Percentiles rank a stretch among this genome's conserved stretches.
phyloP scores from a whole-genome alignment of 1,140 invertebrate genomes.

The Artemia franciscana region DNA sequence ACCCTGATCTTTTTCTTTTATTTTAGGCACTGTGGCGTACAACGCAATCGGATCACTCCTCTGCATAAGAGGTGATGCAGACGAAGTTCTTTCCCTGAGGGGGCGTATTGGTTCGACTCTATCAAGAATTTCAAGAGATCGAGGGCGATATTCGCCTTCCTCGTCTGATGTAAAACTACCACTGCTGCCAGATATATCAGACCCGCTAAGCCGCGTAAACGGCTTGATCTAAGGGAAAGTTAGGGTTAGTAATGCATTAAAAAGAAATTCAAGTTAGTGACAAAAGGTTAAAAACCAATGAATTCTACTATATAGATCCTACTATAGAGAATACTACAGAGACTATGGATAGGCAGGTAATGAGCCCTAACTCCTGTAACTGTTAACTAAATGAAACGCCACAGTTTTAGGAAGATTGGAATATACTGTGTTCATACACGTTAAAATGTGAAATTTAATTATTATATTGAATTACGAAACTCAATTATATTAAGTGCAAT shows the following conservation, averaged over 20 bases:
- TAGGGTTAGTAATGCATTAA: neutral
- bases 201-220: neutral
- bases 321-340: too few relatives aligned
- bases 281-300: too few relatives aligned
- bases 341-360: too few relatives aligned
- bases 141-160: neutral
- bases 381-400: too few relatives aligned
- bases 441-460: too few relatives aligned
- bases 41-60: neutral
- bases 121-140: neutral
- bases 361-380: too few relatives aligned
- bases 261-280: neutral
- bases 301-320: too few relatives aligned
- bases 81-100: neutral
- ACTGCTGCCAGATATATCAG: neutral
- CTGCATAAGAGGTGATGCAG: neutral
- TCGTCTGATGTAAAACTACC: neutral
- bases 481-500: too few relatives aligned
- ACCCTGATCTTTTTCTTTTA: neutral
- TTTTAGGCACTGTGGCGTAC: neutral
- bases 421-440: too few relatives aligned
- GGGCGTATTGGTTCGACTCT: neutral
- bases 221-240: neutral
- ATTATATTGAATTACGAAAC: too few relatives aligned
- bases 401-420: too few relatives aligned